Base-by-base conservation (phyloP, 1,140 invertebrate species). In the Aphelenchoides avenae region DNA sequence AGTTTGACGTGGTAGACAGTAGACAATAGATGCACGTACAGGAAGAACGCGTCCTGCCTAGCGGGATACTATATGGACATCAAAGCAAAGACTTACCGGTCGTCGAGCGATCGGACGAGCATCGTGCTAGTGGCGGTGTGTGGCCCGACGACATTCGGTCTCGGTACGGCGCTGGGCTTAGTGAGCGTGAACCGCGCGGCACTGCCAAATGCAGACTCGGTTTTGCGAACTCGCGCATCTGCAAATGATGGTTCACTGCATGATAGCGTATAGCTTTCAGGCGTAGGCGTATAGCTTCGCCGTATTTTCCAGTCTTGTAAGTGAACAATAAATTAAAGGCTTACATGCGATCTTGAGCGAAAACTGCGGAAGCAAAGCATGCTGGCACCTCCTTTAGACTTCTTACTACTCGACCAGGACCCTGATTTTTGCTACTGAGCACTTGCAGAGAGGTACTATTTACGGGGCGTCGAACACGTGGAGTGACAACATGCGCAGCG, bases 191-290 rank as follows among this genome's bases (percentile, higher is more conserved):
- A 13, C 22, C 30, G 20, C 50, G 13, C 24, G 50, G 50, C 20
- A 53, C 50, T 18, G 24, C n/a, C 24, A 52, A 52, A 56, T 52
- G 50, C 11, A 52, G n/a, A 26, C 13, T 20, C 18, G 50, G 48
- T 29, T 52, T 52, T 22, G 50, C 48, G 11, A 52, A 18, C 26
- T 52, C 50, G 26, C 48, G 44, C 50, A 52, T 52, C 50, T 52
- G 46, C 13, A 52, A 52, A 13, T 13, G 43, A n/a, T n/a, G n/a
- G n/a, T n/a, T n/a, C n/a, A n/a, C n/a, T n/a, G n/a, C n/a, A n/a
- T n/a, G n/a, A n/a, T n/a, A n/a, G n/a, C n/a, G n/a, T n/a, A n/a
- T n/a, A n/a, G n/a, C n/a, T n/a, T n/a, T n/a, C n/a, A n/a, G n/a
- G 20, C 11, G 15, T 20, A 15, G 27, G 7, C 27, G 27, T 5